phyloP scores from a whole-genome alignment of 2,888 invertebrate genomes.

The Ophion slaviceki region DNA sequence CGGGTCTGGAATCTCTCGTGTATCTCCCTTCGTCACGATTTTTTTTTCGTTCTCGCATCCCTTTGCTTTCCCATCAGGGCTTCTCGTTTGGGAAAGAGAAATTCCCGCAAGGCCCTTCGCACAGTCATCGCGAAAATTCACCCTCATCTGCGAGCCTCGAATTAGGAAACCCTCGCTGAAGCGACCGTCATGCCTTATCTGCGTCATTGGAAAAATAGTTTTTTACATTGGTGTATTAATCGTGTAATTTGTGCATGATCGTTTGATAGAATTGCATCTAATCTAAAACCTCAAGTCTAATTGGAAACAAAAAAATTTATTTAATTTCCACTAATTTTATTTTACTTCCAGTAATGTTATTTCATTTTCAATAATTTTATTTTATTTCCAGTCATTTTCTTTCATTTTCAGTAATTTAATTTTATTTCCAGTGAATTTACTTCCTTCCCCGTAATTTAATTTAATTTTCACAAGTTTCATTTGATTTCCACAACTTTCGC shows the following conservation, averaged over 20 bases:
- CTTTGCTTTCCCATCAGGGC: slow-evolving; percentile 7
- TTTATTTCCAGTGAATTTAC: neutral
- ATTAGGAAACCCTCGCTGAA: too few relatives aligned
- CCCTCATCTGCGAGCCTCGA: neutral
- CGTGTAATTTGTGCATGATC: too few relatives aligned
- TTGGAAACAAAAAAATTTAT: neutral
- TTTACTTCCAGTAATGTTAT: too few relatives aligned
- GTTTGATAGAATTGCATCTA: too few relatives aligned
- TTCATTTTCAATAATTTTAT: too few relatives aligned
- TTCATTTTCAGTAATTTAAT: neutral
- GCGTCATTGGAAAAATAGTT: too few relatives aligned
- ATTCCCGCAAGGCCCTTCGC: slow-evolving; percentile 17
- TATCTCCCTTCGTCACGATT: slow-evolving; percentile 23
- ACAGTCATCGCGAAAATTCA: neutral
- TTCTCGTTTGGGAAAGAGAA: slow-evolving; percentile 8
- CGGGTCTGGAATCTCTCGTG: slow-evolving; percentile 44
- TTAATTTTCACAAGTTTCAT: neutral
- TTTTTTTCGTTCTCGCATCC: slow-evolving; percentile 18
- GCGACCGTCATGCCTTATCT: too few relatives aligned
- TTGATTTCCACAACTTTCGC: neutral
- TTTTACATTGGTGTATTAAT: neutral
- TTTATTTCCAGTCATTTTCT: neutral
- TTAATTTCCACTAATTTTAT: neutral
- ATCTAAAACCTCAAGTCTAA: too few relatives aligned
- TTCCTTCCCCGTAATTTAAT: neutral